Evolutionary conservation across 2,797 vertebrate species (phyloP), one percentile per base, ranked within the genome.

Genomic region (Chiroxiphia lanceolata): DNA sequence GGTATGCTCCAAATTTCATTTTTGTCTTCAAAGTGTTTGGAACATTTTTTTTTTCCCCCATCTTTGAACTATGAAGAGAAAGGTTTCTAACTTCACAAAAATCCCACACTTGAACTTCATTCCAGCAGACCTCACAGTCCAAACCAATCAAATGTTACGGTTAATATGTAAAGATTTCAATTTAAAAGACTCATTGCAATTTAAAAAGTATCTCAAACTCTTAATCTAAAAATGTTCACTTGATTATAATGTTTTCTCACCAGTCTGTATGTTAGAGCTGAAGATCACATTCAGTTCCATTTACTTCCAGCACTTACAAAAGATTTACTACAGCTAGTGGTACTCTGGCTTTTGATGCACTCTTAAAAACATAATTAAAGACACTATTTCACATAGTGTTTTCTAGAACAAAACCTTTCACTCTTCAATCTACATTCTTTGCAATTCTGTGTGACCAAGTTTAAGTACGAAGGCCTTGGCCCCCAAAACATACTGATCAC

Each of bases 1-100:
- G 22, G 11, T 33, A 10, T 11, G 6, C 4, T 57, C 21, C 21
- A 64, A 59, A 44, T 23, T 72, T 34, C 0, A 20, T 50, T 54
- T 80, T 77, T 57, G 9, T 48, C 33, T 51, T 44, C 38, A 29
- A 59, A 53, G 19, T 34, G 3, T 44, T 70, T 51, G 31, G 22
- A 75, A 56, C 3, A 12, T 5, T 6, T 2, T 47, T 54, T 64
- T 40, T 29, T 15, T 10, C 17, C 2, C 11, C 27, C 6, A 0
- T 42, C 31, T 65, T 57, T 29, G 40, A 59, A 22, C 20, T 13
- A 42, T 6, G 3, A 69, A 72, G 11, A 69, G 2, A 69, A 59
- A 69, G 11, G 3, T 44, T 82, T 47, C 40, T 56, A 25, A 64
- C 29, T 40, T 64, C 38, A 84, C 25, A 69, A 69, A 81, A 87